Evolutionary conservation across 1,140 invertebrate species (phyloP).

Genomic region (Agraylea sexmaculata): DNA sequence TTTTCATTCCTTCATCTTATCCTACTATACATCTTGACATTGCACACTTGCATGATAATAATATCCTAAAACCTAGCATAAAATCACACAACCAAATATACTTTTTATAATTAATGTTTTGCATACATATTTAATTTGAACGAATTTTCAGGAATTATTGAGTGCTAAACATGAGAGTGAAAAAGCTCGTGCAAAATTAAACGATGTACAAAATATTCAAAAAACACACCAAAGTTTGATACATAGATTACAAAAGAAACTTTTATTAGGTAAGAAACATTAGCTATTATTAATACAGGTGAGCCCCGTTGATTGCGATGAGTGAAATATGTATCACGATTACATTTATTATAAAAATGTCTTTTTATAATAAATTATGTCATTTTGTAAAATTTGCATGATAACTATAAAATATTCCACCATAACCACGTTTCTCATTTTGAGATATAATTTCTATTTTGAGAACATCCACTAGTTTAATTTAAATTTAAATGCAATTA

Average conservation of each 20-base stretch:
- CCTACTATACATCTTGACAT: no score
- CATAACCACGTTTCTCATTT: no score
- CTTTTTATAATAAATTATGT: no score
- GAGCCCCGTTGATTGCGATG: background rate
- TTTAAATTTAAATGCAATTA: background rate
- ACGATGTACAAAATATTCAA: slow-evolving; percentile 38
- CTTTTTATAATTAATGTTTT: no score
- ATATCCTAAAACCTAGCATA: no score
- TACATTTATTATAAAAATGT: background rate
- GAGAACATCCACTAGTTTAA: background rate
- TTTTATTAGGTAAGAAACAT: slow-evolving; percentile 26
- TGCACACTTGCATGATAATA: no score
- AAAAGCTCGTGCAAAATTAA: slow-evolving; percentile 41
- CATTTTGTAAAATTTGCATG: no score
- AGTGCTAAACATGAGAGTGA: slow-evolving; percentile 37
- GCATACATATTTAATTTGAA: slow-evolving; percentile 1
- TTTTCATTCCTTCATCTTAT: no score
- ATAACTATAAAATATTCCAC: no score
- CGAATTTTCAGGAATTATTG: slow-evolving; percentile 16
- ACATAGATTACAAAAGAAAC: slow-evolving; percentile 47
- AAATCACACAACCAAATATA: no score
- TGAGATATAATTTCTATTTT: background rate
- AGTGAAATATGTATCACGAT: background rate
- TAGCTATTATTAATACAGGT: slow-evolving; percentile 2
- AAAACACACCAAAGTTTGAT: slow-evolving; percentile 49